Base-by-base conservation (phyloP, 2,113 vertebrate genomes). In the Syrmaticus mikado region DNA sequence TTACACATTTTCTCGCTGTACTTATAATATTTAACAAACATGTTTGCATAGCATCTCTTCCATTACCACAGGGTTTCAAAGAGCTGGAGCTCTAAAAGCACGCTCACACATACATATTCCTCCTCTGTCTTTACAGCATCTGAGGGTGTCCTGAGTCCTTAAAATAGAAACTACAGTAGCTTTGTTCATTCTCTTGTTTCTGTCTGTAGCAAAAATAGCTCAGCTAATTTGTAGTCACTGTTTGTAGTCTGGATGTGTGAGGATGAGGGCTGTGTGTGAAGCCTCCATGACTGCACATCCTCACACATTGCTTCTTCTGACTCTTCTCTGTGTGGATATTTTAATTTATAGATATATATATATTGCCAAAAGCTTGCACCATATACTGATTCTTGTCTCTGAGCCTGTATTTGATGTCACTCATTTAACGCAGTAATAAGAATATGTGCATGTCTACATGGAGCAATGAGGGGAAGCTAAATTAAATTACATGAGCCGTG, bases 131-230 rank as follows among this genome's bases (percentile, higher is more conserved):
- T 85, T 57, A 20, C 50, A 53, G 24, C 91, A 85, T 95, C 89
- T 74, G 84, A 96, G 93, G 92, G 89, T 96, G 87, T 96, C 92
- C 95, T 91, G 28, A 82, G 92, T 64, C 72, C 94, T 89, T 89
- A 95, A 96, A 96, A 95, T 96, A 96, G 96, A 43, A 96, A 92
- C 85, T n/a, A 95, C 94, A 94, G 85, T 17, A 89, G 94, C 91
- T 96, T 95, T 96, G 89, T 96, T 96, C 89, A 36, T 94, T 91
- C 78, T 1, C 15, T 62, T 82, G 87, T 91, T 73, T 92, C 92
- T 92, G 87, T 94, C 92, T 91, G 92, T 52, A 72, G 79, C 79
- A 95, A 92, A 96, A 96, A 96, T 96, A 96, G 95, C 92, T 78
- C 88, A 84, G 20, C 74, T 92, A 89, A 95, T 96, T 93, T 95